These are phyloP conservation scores for Nannospalax galili DNA, from an alignment of 2,113 vertebrate species.

Conservation along the genomic window DNA sequence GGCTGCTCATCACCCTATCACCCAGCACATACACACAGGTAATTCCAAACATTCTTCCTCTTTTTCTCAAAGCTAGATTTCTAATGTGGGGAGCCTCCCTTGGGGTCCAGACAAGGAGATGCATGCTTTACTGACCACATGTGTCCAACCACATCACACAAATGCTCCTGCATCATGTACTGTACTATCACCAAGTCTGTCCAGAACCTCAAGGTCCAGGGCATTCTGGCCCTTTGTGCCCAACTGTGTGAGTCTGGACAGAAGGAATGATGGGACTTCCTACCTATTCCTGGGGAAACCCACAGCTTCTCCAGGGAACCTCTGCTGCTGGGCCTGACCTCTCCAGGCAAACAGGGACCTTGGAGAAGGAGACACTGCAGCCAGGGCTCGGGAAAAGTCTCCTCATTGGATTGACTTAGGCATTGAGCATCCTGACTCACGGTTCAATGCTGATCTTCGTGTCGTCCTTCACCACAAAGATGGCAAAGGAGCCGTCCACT, in stretches of 20 bases:
- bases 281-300: background rate
- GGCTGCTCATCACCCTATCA: background rate
- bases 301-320: background rate
- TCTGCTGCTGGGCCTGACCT: background rate
- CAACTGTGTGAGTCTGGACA: background rate
- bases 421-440: conserved; percentile 79
- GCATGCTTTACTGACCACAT: background rate
- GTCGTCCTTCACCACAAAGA: conserved; percentile 83
- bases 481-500: conserved; percentile 71
- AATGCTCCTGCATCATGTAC: rapidly evolving
- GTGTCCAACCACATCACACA: background rate
- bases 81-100: background rate
- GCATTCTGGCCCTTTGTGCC: background rate
- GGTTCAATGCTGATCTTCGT: conserved; percentile 83
- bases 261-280: background rate
- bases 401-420: background rate
- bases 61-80: background rate
- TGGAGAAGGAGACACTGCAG: background rate
- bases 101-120: background rate
- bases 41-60: background rate
- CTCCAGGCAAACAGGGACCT: background rate
- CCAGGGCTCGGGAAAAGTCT: rapidly evolving
- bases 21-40: background rate
- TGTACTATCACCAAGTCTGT: too few species aligned
- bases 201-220: background rate